phyloP scores from a whole-genome alignment of 1,140 invertebrate genomes.

The Whitmania pigra region DNA sequence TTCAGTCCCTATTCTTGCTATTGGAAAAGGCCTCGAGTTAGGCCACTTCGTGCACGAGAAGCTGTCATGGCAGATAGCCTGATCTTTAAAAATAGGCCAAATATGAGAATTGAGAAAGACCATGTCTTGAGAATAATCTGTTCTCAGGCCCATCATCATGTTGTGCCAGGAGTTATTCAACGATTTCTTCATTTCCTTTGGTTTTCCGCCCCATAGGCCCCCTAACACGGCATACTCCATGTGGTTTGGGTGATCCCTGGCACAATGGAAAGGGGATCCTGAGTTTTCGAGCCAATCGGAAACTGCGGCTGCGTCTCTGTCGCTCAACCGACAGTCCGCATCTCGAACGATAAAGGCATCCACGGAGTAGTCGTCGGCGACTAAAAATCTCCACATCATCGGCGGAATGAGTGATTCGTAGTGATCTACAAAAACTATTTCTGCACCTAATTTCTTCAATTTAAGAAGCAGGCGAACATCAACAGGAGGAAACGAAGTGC shows the following conservation, averaged over 20 bases:
- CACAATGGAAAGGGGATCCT: conserved; percentile 30
- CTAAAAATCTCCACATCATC: conserved; percentile 32
- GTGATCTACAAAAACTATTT: background rate
- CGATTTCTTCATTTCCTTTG: background rate
- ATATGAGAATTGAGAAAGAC: conserved; percentile 11
- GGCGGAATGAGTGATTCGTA: background rate
- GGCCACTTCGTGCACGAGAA: conserved; percentile 19
- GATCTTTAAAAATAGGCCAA: conserved; percentile 19
- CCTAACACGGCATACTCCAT: background rate
- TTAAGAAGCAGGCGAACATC: background rate
- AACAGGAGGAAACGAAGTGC: conserved; percentile 3
- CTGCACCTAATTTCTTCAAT: conserved; percentile 1
- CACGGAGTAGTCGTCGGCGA: conserved; percentile 33
- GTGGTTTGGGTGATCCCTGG: conserved; percentile 34
- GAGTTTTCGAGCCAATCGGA: conserved; percentile 30
- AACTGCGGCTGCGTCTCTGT: conserved; percentile 33
- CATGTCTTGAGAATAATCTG: conserved; percentile 12
- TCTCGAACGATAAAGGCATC: conserved; percentile 34
- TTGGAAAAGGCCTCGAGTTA: conserved; percentile 16
- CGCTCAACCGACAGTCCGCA: conserved; percentile 28
- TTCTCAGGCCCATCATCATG: conserved; percentile 2
- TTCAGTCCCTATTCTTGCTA: conserved; percentile 19
- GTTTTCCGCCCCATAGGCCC: conserved; percentile 18
- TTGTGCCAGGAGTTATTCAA: background rate
- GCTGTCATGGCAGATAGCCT: conserved; percentile 22